A percentile compares a stretch with the other conserved stretches of the same genome.
These are phyloP conservation scores for Pararge aegeria DNA, from an alignment of 1,140 invertebrate genomes.

Conservation along the genomic window DNA sequence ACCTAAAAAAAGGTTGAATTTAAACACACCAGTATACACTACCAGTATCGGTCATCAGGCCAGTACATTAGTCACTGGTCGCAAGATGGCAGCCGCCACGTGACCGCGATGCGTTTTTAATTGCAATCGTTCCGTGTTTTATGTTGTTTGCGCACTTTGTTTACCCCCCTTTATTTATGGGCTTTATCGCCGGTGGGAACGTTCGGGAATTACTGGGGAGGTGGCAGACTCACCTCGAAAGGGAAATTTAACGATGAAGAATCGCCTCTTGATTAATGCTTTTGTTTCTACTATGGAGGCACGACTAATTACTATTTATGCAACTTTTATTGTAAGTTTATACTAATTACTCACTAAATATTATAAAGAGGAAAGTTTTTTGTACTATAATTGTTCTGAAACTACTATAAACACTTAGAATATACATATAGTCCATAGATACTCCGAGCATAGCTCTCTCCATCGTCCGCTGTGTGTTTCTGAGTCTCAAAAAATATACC, in stretches of 20 bases:
- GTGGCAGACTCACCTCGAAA: conserved; percentile 10
- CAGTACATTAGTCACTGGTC: conserved; percentile 31
- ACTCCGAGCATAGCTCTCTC: no score
- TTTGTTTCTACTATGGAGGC: not conserved
- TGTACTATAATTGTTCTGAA: no score
- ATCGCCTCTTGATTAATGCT: conserved; percentile 17
- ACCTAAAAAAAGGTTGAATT: no score
- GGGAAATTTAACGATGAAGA: conserved; percentile 22
- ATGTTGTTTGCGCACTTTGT: conserved; percentile 74
- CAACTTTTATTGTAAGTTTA: not conserved
- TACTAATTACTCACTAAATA: no score
- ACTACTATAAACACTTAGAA: no score
- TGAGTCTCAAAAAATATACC: no score
- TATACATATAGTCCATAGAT: no score
- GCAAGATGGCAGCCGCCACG: conserved; percentile 67
- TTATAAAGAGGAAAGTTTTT: no score
- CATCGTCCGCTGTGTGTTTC: no score
- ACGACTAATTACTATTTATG: not conserved
- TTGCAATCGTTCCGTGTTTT: conserved; percentile 78
- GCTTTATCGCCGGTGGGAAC: conserved; percentile 72
- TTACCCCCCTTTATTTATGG: conserved; percentile 72
- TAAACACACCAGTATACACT: no score
- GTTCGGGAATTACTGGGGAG: conserved; percentile 45
- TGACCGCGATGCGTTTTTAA: conserved; percentile 76
- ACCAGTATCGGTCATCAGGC: conserved; percentile 5